phyloP scores from a whole-genome alignment of 2,113 vertebrate genomes.

The Solenodon paradoxus region DNA sequence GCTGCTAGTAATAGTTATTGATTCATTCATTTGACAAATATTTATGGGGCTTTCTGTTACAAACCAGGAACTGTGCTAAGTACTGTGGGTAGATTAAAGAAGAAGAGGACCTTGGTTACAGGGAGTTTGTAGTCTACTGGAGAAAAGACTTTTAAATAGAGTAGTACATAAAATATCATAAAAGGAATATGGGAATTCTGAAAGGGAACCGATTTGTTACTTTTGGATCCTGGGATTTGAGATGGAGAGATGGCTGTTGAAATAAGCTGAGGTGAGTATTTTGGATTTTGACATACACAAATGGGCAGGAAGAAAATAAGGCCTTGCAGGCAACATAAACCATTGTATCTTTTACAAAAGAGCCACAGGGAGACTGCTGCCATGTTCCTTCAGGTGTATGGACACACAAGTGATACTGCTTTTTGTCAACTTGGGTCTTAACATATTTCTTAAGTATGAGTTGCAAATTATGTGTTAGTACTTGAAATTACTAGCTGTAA shows the following conservation, averaged over 20 bases:
- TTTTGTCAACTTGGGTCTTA: not conserved
- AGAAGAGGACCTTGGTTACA: not conserved
- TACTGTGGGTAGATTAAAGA: not conserved
- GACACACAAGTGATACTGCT: not conserved
- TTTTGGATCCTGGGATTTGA: not conserved
- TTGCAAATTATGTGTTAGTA: too few species aligned
- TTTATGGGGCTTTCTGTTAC: conserved; percentile 20
- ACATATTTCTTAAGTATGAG: not conserved
- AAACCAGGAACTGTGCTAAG: not conserved
- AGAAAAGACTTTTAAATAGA: conserved; percentile 5
- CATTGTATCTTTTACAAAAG: not conserved
- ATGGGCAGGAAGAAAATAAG: conserved; percentile 15
- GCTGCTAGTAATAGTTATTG: conserved; percentile 41
- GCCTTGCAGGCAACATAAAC: not conserved
- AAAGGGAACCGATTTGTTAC: not conserved
- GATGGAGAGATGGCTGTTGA: not conserved
- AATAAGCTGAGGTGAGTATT: not conserved
- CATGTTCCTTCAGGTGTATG: not conserved
- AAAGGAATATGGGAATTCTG: not conserved
- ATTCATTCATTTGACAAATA: conserved; percentile 47
- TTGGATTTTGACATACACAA: not conserved
- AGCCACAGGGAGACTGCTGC: not conserved
- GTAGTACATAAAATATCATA: not conserved
- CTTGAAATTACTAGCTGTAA: not conserved
- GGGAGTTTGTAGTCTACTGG: conserved; percentile 5